Evolutionary conservation across 35 echinoderm and acorn worm species (phyloP).

Genomic region (Nesometra sesokonis): DNA sequence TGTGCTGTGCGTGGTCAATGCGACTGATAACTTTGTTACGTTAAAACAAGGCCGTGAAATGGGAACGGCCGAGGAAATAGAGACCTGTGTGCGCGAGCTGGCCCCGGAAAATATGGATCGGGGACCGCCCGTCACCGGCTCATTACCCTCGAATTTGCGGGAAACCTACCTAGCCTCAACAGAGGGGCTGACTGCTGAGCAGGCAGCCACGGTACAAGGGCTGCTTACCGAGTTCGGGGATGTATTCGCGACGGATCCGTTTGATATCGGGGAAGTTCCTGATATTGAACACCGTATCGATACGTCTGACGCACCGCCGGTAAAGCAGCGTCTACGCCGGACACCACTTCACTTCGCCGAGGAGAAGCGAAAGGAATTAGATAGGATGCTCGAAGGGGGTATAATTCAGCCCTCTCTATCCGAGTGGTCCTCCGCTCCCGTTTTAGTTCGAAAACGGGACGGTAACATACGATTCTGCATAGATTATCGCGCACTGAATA

Average conservation of each 20-base stretch:
- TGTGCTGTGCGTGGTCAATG: neutral
- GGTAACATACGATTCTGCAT: constrained; percentile 12
- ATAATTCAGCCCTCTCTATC: constrained; percentile 21
- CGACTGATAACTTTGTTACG: neutral
- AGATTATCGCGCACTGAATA: constrained; percentile 25
- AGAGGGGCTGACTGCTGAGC: neutral
- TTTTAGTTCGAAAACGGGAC: constrained; percentile 32
- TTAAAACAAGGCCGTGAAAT: neutral
- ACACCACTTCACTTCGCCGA: constrained; percentile 17
- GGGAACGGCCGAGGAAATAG: neutral
- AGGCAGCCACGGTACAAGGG: neutral
- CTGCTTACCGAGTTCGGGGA: constrained; percentile 12
- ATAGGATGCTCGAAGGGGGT: constrained; percentile 8
- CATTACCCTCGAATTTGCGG: neutral
- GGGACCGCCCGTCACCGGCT: no score
- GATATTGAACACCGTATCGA: constrained; percentile 24
- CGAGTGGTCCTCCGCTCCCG: constrained; percentile 28
- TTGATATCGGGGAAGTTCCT: constrained; percentile 16
- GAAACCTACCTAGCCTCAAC: neutral
- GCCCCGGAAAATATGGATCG: neutral
- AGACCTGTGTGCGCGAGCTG: neutral
- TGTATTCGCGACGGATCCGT: constrained; percentile 26
- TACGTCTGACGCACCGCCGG: constrained; percentile 15
- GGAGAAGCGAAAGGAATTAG: constrained; percentile 18
- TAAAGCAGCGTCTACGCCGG: constrained; percentile 30